phyloP scores from a whole-genome alignment of 2,797 vertebrate genomes.

The Eupleurogrammus muticus region DNA sequence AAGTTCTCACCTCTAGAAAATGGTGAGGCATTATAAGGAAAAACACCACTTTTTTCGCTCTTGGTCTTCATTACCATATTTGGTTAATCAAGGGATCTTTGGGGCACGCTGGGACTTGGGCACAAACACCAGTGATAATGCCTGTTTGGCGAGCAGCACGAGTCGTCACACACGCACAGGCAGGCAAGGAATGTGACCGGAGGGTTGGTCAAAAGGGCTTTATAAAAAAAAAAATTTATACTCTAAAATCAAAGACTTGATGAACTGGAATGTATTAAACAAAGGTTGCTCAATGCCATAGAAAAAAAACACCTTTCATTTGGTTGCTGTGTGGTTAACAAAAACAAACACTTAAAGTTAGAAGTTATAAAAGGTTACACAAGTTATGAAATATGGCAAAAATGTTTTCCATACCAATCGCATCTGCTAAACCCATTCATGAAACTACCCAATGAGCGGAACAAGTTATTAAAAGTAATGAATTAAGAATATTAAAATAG shows the following conservation, averaged over 20 bases:
- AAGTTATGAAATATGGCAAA: not conserved
- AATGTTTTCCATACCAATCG: not conserved
- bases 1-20: constrained; percentile 29
- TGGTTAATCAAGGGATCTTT: constrained; percentile 38
- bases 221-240: constrained; percentile 20
- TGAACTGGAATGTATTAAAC: constrained; percentile 17
- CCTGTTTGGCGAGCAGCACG: constrained; percentile 41
- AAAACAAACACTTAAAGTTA: too few relatives aligned
- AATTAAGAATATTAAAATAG: not conserved
- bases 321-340: not conserved
- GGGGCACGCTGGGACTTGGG: constrained; percentile 63
- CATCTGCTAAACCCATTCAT: not conserved
- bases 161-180: constrained; percentile 37
- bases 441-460: not conserved
- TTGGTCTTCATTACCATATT: constrained; percentile 38
- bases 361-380: constrained; percentile 3
- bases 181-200: constrained; percentile 43
- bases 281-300: constrained; percentile 2
- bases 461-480: not conserved
- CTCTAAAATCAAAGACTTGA: not conserved
- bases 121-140: constrained; percentile 48
- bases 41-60: constrained; percentile 19
- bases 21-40: constrained; percentile 12
- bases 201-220: constrained; percentile 22
- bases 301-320: not conserved